A percentile compares a stretch with the other conserved stretches of the same genome.
These are phyloP conservation scores for Hippocampus zosterae DNA, from an alignment of 2,113 vertebrate genomes.

Conservation along the genomic window DNA sequence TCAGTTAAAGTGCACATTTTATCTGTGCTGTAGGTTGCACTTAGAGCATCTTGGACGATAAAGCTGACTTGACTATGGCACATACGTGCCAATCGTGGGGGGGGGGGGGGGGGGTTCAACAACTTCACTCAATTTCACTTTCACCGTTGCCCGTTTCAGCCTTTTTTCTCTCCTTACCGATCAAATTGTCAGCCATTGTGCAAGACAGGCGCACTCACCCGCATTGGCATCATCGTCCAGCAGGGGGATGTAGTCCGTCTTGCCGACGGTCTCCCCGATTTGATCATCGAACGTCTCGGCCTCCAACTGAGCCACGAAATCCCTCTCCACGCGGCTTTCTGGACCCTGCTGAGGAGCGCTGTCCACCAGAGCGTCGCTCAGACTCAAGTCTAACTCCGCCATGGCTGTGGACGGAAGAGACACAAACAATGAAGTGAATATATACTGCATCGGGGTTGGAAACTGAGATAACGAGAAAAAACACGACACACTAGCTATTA, in stretches of 20 bases:
- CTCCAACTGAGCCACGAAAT: slow-evolving; percentile 88
- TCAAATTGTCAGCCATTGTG: background rate
- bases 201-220: slow-evolving; percentile 48
- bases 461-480: no score
- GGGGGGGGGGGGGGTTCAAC: no score
- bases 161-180: background rate
- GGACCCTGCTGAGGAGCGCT: slow-evolving; percentile 68
- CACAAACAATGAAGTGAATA: background rate
- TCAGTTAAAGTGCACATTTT: background rate
- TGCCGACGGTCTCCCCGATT: slow-evolving; percentile 88
- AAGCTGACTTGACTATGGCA: no score
- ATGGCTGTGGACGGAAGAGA: slow-evolving; percentile 50
- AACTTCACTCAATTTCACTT: background rate
- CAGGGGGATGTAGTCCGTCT: slow-evolving; percentile 86
- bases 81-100: no score
- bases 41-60: no score
- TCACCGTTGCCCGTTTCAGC: background rate
- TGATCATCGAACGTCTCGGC: slow-evolving; percentile 85
- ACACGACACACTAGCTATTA: no score
- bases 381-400: slow-evolving; percentile 81
- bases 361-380: slow-evolving; percentile 87
- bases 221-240: slow-evolving; percentile 74
- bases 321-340: slow-evolving; percentile 78
- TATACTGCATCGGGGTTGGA: no score
- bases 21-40: no score